phyloP scores from a whole-genome alignment of 2,113 vertebrate genomes.

The Rhegmatorhina hoffmannsi region DNA sequence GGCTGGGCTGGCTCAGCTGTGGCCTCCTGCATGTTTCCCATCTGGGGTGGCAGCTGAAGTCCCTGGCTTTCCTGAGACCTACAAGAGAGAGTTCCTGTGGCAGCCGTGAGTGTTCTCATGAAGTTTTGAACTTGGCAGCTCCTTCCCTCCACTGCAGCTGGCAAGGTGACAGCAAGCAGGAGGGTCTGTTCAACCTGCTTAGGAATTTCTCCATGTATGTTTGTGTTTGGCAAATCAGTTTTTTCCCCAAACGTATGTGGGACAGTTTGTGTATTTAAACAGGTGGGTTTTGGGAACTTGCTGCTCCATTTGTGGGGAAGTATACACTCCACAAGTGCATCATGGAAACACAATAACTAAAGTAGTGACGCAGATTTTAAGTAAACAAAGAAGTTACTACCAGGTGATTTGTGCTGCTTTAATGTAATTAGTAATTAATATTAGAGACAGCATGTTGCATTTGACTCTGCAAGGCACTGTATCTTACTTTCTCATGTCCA shows the following conservation, averaged over 20 bases:
- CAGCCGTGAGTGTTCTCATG: not conserved
- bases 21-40: not conserved
- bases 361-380: slow-evolving; percentile 24
- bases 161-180: not conserved
- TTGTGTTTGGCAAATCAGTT: not conserved
- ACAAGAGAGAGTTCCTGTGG: not conserved
- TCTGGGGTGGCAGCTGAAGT: not conserved
- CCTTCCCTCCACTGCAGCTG: not conserved
- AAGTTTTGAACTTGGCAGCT: not conserved
- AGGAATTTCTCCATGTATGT: not conserved
- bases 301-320: not conserved
- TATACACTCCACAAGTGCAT: not conserved
- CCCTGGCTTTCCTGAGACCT: not conserved
- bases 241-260: not conserved
- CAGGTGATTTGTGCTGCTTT: slow-evolving; percentile 19
- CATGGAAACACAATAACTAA: slow-evolving; percentile 42
- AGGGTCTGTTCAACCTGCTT: not conserved
- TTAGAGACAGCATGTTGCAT: not conserved
- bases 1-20: not conserved
- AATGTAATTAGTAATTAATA: not conserved
- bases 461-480: not conserved
- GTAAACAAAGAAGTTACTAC: slow-evolving; percentile 9
- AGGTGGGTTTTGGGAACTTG: slow-evolving; percentile 10
- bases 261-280: not conserved
- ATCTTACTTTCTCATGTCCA: not conserved